A percentile compares a stretch with the other conserved stretches of the same genome.
Conservation (phyloP, 1,140 invertebrate genomes). For the Drosophila nigromelanica region DNA sequence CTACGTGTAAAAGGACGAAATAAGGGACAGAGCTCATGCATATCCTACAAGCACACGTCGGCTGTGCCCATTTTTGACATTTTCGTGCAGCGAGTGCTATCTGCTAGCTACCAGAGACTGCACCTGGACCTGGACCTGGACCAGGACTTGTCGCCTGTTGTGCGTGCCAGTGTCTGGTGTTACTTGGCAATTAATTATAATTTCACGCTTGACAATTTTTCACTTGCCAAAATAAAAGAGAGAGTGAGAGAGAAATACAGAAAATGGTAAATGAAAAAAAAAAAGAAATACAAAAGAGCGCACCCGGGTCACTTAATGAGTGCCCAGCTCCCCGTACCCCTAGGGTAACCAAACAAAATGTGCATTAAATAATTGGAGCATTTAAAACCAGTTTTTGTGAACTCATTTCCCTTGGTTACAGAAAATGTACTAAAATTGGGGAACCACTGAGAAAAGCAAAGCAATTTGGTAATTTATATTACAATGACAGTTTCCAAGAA, state of each 20-base stretch:
- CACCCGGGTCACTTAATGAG: slow-evolving; percentile 36
- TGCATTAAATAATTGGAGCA: slow-evolving; percentile 43
- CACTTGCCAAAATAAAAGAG: slow-evolving; percentile 48
- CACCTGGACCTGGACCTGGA: not conserved
- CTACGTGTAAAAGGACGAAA: not conserved
- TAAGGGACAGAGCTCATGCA: slow-evolving; percentile 21
- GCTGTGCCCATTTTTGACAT: slow-evolving; percentile 38
- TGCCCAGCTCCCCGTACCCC: not conserved
- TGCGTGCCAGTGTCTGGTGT: slow-evolving; percentile 51
- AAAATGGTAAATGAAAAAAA: not conserved
- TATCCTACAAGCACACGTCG: slow-evolving; percentile 30
- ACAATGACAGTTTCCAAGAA: slow-evolving; percentile 17
- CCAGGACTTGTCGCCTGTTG: slow-evolving; percentile 16
- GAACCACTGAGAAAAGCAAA: slow-evolving; percentile 7
- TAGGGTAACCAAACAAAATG: slow-evolving; percentile 15
- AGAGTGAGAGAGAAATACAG: not conserved
- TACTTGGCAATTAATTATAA: slow-evolving; percentile 75
- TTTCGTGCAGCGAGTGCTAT: slow-evolving; percentile 37
- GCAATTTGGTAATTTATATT: slow-evolving; percentile 27
- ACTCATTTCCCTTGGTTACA: slow-evolving; percentile 2
- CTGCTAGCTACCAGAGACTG: slow-evolving; percentile 20
- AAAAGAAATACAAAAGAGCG: not conserved
- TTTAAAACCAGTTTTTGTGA: slow-evolving; percentile 17
- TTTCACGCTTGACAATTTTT: slow-evolving; percentile 72
- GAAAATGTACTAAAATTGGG: not conserved